These are phyloP conservation scores for Staurois parvus DNA, from an alignment of 2,797 vertebrate genomes.

Conservation along the genomic window DNA sequence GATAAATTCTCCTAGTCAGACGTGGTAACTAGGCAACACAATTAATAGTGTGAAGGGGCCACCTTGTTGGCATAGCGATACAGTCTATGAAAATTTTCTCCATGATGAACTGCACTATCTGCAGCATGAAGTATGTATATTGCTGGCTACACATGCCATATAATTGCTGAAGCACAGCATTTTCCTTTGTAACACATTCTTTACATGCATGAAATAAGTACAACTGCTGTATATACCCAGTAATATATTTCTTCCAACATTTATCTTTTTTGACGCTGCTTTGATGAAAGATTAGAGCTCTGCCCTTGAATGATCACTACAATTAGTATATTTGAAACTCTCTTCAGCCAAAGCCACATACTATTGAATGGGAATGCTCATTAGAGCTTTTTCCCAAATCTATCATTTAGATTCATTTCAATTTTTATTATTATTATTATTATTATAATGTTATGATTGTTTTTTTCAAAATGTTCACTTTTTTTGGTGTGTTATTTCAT, in stretches of 20 bases:
- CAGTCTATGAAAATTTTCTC: background rate
- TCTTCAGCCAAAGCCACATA: background rate
- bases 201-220: background rate
- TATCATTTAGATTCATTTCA: background rate
- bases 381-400: background rate
- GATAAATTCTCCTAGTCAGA: background rate
- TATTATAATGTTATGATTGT: too few relatives aligned
- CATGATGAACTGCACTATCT: background rate
- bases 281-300: background rate
- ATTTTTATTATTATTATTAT: too few relatives aligned
- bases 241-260: background rate
- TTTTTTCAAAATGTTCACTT: background rate
- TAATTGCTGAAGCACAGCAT: background rate
- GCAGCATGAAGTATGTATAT: background rate
- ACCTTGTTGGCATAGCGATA: constrained; percentile 21
- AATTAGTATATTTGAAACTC: background rate
- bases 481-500: background rate
- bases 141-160: background rate
- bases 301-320: background rate
- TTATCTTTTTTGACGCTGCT: background rate
- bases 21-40: constrained; percentile 25
- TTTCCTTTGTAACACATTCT: background rate
- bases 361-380: background rate
- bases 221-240: background rate
- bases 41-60: background rate